phyloP scores from a whole-genome alignment of 2,888 invertebrate genomes.

The Drosophila anceps region DNA sequence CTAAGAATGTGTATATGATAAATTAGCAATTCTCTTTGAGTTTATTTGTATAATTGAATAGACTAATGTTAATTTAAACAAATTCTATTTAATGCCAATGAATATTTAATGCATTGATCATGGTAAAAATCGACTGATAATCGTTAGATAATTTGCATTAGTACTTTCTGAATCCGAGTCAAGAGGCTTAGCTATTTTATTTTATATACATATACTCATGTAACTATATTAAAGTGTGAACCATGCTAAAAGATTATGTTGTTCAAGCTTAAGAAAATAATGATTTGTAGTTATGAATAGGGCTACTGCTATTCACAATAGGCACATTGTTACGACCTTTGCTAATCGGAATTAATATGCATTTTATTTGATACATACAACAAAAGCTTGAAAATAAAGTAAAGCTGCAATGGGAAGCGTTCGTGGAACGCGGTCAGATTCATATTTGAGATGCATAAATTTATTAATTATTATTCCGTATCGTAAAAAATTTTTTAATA shows the following conservation, averaged over 20 bases:
- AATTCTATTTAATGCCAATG: neutral
- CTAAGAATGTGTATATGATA: too few relatives aligned
- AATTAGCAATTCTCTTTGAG: too few relatives aligned
- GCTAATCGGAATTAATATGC: conserved; percentile 50
- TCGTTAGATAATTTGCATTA: neutral
- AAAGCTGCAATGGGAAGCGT: conserved; percentile 42
- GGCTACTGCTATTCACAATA: conserved; percentile 17
- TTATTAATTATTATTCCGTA: conserved; percentile 72
- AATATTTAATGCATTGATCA: neutral
- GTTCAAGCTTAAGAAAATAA: conserved; percentile 1
- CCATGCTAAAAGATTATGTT: conserved; percentile 15
- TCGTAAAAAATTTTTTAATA: conserved; percentile 46
- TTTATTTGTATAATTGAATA: neutral
- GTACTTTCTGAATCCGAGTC: neutral
- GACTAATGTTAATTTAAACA: neutral
- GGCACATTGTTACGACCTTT: conserved; percentile 59
- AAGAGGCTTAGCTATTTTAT: neutral
- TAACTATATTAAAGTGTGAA: neutral
- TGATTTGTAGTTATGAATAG: conserved; percentile 19
- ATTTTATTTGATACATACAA: conserved; percentile 45
- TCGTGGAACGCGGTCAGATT: conserved; percentile 70
- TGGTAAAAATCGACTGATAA: neutral
- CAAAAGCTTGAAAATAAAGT: conserved; percentile 39
- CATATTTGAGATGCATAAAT: conserved; percentile 68
- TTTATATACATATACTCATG: neutral